Base-by-base conservation (phyloP, 2,797 vertebrate genomes). In the Myoxocephalus aenaeus region DNA sequence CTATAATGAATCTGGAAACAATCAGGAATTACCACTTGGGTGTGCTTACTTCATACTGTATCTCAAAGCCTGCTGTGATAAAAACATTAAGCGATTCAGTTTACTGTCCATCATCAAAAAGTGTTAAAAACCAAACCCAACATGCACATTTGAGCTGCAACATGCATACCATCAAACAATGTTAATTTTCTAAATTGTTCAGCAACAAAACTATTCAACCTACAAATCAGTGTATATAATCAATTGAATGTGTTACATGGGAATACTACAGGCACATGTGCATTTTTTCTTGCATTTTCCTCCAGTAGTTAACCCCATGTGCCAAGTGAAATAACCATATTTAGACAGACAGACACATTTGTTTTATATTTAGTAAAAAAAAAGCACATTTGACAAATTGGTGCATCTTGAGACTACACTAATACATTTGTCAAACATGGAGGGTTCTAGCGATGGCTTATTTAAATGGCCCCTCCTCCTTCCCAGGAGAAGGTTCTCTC, bases 401-500 rank as follows among this genome's bases (percentile, higher is more conserved):
- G 38, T 71, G 27, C 46, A 81, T 54, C 22, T 72, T 32, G 20
- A 80, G 68, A 66, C 56, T 11, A 44, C 20, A 58, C 58, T 82
- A 75, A 87, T 82, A 81, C 29, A 92, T 86, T 59, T 83, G 66
- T 86, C 63, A 87, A 87, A 84, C 74, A 77, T 40, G 67, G 56
- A 79, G 36, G 50, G 77, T 64, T 79, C 51, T 61, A 67, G 51
- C 83, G 85, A 93, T 80, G 82, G 81, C 87, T 91, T 91, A 89
- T 92, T 92, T 79, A 86, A 91, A 91, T 68, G 72, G 75, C 40
- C 74, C 64, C 80, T 80, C 84, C 82, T 88, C 73, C 69, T 76
- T 86, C 87, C 68, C 65, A 72, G 73, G 73, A 89, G 88, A 89
- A 90, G 77, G 85, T 90, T 80, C 75, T 88, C 81, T 89, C 68